Evolutionary conservation across 2,797 vertebrate genomes (phyloP).

Genomic region (Odontamblyopus lacepedii): DNA sequence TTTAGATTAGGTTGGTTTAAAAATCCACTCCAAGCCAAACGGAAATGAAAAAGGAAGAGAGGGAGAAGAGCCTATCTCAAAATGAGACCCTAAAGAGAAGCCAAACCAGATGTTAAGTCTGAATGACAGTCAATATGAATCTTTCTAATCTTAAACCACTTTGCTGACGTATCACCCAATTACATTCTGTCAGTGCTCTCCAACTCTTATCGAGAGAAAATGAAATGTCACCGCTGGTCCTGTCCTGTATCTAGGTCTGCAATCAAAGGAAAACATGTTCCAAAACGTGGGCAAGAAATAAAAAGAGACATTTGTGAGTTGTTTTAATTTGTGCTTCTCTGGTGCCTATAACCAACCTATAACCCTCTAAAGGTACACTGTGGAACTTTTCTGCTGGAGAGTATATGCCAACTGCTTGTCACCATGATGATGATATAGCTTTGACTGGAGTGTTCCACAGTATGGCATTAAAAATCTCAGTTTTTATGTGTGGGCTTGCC

Average conservation of each 20-base stretch:
- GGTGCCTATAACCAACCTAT: no score
- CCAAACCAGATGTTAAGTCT: constrained; percentile 8
- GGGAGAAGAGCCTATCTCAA: neutral
- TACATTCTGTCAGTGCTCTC: constrained; percentile 5
- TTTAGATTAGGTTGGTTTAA: neutral
- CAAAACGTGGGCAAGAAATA: neutral
- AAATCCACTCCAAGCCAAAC: constrained; percentile 5
- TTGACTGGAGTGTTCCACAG: no score
- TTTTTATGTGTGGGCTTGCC: no score
- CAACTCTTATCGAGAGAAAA: constrained; percentile 10
- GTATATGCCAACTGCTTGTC: no score
- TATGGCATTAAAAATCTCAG: no score
- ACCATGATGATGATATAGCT: no score
- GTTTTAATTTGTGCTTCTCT: neutral
- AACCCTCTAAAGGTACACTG: neutral
- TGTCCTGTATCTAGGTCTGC: neutral
- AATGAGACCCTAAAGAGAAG: constrained; percentile 10
- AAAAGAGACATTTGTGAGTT: neutral
- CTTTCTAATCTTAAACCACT: constrained; percentile 7
- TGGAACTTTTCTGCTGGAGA: neutral
- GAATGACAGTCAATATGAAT: constrained; percentile 12
- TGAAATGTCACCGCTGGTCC: constrained; percentile 6
- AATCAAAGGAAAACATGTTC: constrained; percentile 2
- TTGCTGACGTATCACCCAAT: constrained; percentile 8
- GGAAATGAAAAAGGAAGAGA: neutral